phyloP scores from a whole-genome alignment of 2,113 vertebrate genomes.

The Podocnemis expansa region DNA sequence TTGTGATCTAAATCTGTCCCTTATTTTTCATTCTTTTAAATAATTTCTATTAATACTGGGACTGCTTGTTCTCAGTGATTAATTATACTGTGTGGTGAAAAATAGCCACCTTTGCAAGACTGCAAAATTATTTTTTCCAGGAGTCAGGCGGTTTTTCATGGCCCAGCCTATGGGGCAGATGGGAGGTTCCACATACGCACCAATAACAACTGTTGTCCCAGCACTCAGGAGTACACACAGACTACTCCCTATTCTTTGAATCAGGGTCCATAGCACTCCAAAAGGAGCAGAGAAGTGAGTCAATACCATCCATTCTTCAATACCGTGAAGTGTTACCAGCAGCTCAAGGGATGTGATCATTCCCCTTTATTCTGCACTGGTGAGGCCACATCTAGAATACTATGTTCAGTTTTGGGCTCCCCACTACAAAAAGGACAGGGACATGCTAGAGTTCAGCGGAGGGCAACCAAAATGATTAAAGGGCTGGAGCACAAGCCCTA shows the following conservation, averaged over 20 bases:
- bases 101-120: background rate
- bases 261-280: background rate
- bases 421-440: too few relatives aligned
- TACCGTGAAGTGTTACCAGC: too few relatives aligned
- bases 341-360: too few relatives aligned
- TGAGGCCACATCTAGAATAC: too few relatives aligned
- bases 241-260: background rate
- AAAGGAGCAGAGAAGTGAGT: background rate
- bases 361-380: too few relatives aligned
- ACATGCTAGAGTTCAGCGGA: too few relatives aligned
- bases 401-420: too few relatives aligned
- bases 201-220: background rate
- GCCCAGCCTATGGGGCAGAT: background rate
- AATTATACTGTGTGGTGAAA: background rate
- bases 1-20: background rate
- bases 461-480: too few relatives aligned
- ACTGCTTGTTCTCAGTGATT: background rate
- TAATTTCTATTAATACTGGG: background rate
- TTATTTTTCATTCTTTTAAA: background rate
- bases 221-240: background rate
- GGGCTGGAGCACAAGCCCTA: too few relatives aligned
- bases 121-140: background rate
- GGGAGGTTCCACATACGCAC: background rate
- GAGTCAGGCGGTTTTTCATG: background rate
- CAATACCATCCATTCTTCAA: background rate